These are phyloP conservation scores for Synchiropus splendidus DNA, from an alignment of 2,113 vertebrate species.

Conservation along the genomic window DNA sequence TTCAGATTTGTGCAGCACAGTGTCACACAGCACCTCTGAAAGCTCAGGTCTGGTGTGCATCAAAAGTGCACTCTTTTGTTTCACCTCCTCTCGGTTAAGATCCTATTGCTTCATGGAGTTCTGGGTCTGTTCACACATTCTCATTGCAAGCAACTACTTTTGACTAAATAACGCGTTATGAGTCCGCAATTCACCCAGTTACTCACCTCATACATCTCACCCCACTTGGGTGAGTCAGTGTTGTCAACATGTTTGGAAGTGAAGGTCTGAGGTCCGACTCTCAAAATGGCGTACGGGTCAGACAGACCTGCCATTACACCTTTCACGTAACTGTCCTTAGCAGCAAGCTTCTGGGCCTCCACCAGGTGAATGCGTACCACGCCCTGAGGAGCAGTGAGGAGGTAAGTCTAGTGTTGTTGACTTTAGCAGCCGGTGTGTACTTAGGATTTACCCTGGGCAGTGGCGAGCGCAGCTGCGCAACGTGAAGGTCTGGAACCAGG, in stretches of 20 bases:
- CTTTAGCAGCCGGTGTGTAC: conserved; percentile 6
- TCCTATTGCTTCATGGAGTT: too few species aligned
- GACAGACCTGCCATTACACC: conserved; percentile 84
- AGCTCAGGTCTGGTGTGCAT: too few species aligned
- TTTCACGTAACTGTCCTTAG: conserved; percentile 81
- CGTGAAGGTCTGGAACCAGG: conserved; percentile 73
- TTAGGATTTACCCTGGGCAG: conserved; percentile 75
- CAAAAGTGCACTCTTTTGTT: too few species aligned
- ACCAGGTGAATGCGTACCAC: conserved; percentile 81
- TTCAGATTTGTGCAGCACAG: too few species aligned
- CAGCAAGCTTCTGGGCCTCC: conserved; percentile 72
- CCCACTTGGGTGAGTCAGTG: conserved; percentile 78
- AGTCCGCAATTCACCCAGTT: too few species aligned
- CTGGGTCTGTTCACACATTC: too few species aligned
- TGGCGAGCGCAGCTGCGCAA: conserved; percentile 80
- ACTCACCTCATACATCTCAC: conserved; percentile 84
- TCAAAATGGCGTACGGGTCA: conserved; percentile 81
- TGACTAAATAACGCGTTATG: too few species aligned
- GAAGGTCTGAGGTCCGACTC: conserved; percentile 83
- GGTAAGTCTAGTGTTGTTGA: too few species aligned
- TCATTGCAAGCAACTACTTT: too few species aligned
- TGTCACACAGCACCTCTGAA: too few species aligned
- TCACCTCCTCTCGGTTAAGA: too few species aligned
- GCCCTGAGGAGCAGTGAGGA: conserved; percentile 60
- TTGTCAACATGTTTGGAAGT: conserved; percentile 78